Base-by-base conservation (phyloP, 92 coral and sea anemone genomes). In the Zoanthus sociatus region DNA sequence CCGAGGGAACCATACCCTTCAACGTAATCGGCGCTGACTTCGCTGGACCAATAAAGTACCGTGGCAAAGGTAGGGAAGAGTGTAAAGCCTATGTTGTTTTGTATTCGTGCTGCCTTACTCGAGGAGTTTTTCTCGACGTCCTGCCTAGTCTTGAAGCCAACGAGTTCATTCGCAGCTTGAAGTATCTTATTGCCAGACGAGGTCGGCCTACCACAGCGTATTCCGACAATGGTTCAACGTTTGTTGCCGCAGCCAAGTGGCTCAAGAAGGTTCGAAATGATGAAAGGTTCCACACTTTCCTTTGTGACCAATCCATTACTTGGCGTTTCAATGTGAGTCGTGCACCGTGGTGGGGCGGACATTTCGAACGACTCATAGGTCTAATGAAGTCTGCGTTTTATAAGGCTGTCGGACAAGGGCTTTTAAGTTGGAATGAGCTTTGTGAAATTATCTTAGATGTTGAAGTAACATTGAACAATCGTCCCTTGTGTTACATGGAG, bases 301-400 rank as follows among this genome's bases (percentile, higher is more conserved):
- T 75, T 44, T 45, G 42, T 4, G 4, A 37, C 42, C 42, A 37
- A 37, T 37, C 42, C 42, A 37, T 37, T 4, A 37, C 42, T n/a
- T 74, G 78, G 78, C 78, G 47, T 31, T 76, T 76, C 6, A 76
- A 48, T 56, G 33, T 50, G 60, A 47, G 79, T 16, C 15, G 79
- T 12, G 79, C 58, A 7, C 79, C 79, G 20, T 45, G 79, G 79
- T 76, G 61, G 79, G 63, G 79, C 50, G 64, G 79, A 45, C 79
- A 76, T 76, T 47, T 37, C n/a, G 14, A 50, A 31, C 14, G 63
- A 26, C 15, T 76, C 10, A 21, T 76, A 13, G 13, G 79, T 30
- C 63, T 76, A 21, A 14, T 75, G 60, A 75, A 47, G 44, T 16
- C 20, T 4, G 56, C 64, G 60, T 56, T 76, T 76, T 53, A 45